Base-by-base conservation (phyloP, 2,797 vertebrate species). In the Moxostoma hubbsi region DNA sequence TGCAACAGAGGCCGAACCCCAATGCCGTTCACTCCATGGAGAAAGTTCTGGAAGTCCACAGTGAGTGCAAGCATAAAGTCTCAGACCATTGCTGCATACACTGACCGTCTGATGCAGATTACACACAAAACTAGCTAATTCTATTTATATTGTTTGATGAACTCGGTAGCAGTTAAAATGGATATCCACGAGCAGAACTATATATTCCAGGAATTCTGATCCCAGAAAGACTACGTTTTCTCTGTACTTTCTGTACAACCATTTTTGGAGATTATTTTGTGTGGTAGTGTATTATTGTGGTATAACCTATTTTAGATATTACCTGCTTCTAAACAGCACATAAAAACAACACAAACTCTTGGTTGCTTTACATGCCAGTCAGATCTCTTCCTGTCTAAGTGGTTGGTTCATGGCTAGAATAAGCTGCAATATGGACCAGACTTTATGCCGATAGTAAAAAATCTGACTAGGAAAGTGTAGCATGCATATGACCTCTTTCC, bases 21-120 rank as follows among this genome's bases (percentile, higher is more conserved):
- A 99, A 98, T 0, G 96, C 97, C 0, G 92, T 98, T 63, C 95
- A 87, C 82, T 99, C 98, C 18, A 95, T 99, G 94, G 97, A 99
- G 91, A 98, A 96, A 83, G 97, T 99, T 47, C 89, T 98, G 7
- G 96, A 97, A 86, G 91, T 93, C 83, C 98, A 99, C 65, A 92
- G 98, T 99, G 88, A 96, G 97, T 96, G 62, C 51, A 24, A 15
- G 12, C 11, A 63, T 13, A 50, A 7, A 63, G 24, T 51, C 15
- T 15, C 54, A 36, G 36, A 10, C 7, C 8, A 16, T 46, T 45
- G 11, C 58, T 55, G 7, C 46, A 9, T 24, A 47, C 18, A 51
- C 59, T 13, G 18, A 43, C 24, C 53, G 11, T 12, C 18, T 67
- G n/a, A 51, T 6, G 3, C 16, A 18, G 68, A 36, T 50, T 50